Base-by-base conservation (phyloP, 2,888 invertebrate genomes). In the Synergus umbraculus region DNA sequence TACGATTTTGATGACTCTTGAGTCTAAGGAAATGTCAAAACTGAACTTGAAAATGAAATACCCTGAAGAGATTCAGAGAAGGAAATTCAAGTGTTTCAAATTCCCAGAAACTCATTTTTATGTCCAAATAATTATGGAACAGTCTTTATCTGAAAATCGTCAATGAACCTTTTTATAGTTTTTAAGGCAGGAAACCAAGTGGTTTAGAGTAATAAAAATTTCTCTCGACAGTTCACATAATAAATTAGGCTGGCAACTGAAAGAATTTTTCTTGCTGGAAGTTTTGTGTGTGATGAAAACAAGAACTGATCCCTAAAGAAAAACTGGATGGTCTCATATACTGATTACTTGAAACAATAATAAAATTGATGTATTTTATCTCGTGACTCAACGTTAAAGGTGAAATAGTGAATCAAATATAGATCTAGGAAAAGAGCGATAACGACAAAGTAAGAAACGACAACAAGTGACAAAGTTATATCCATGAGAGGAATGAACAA, bases 381-480 rank as follows among this genome's bases (percentile, higher is more conserved):
- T 29, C 12, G 44, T 46, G 46, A 22, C 46, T 69, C 29, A 12
- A 46, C 22, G 15, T 10, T 46, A 43, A 13, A 22, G 29, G 46
- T 46, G 67, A 69, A 46, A 46, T 69, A 22, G 46, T 46, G 46
- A 69, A 69, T 49, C 46, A 69, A 46, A 15, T 46, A 46, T 29
- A 69, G 49, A 22, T 69, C 29, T 44, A 69, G 18, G 46, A 22
- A 69, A 69, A 46, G 46, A 69, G 15, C 15, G 67, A 69, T 69
- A 69, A 49, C 46, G 46, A 69, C 44, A 44, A 67, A 67, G 49
- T 49, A 49, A 49, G 49, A 49, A 46, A 15, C 22, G 22, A 4
- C 10, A 67, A 69, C 67, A 69, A 46, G 67, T 18, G 67, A 69
- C 29, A 46, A 69, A 46, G 46, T 69, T 69, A 69, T 46, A 69